Base-by-base conservation (phyloP, 2,888 invertebrate species). In the Amaurobius ferox region DNA sequence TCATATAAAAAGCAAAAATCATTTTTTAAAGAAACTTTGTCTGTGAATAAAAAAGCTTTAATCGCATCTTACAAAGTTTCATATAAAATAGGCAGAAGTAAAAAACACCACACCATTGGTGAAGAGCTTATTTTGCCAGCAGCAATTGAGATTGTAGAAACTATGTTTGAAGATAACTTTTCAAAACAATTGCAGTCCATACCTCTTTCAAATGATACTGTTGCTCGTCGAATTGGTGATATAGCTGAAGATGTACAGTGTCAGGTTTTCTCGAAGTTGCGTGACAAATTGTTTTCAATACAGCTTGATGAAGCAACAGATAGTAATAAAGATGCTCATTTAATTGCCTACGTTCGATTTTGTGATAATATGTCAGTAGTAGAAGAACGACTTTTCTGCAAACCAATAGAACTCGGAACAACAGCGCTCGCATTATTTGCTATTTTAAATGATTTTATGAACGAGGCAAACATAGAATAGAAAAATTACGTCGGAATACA, bases 71-170 rank as follows among this genome's bases (percentile, higher is more conserved):
- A 70, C 68, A 78, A 78, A 68, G 61, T 78, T 67, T 61, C 68
- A 70, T 78, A 68, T 78, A 78, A 78, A 78, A 78, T 78, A 78
- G 68, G 61, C 68, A 78, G 78, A 68, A 70, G 78, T 78, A 78
- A 78, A 78, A 78, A 78, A 23, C 78, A 35, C 70, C 78, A 78
- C 61, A 68, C 61, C 68, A 68, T 70, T 78, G 40, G 70, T 61
- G 68, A 78, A 70, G 78, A 70, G 78, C 68, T 78, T 78, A 70
- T 61, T 61, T 61, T 61, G 61, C 61, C 61, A 61, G 61, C 23
- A 2, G 61, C 61, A 61, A 61, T 26, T 61, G 61, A 61, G 61
- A 70, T 44, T 70, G 70, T 70, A 70, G 70, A 70, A 70, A 70
- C 26, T 67, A 67, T 39, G 67, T 35, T 67, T 67, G 67, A 39